Evolutionary conservation across 2,797 vertebrate genomes (phyloP).

Genomic region (Galaxias olidus): DNA sequence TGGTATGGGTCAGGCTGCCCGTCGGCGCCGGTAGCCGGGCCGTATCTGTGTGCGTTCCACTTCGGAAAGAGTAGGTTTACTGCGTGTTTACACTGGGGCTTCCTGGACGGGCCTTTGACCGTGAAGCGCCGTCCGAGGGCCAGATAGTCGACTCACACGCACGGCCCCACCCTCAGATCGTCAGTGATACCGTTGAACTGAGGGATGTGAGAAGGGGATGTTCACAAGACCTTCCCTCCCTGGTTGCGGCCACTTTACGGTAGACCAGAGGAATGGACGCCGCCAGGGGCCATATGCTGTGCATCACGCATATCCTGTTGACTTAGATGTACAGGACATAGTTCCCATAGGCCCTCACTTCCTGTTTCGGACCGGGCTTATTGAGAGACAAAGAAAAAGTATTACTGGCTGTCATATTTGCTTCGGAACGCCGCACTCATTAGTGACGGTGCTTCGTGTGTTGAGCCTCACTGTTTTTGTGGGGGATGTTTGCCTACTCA

Average conservation of each 20-base stretch:
- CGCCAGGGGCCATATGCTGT: conserved; percentile 7
- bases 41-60: conserved; percentile 13
- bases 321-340: conserved; percentile 47
- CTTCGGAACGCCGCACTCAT: neutral
- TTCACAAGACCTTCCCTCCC: conserved; percentile 23
- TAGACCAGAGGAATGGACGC: conserved; percentile 31
- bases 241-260: conserved; percentile 16
- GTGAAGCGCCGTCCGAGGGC: conserved; percentile 43
- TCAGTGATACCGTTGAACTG: conserved; percentile 54
- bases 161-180: conserved; percentile 41
- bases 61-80: conserved; percentile 21
- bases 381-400: neutral
- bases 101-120: conserved; percentile 51
- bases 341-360: conserved; percentile 57
- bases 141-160: conserved; percentile 58
- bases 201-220: conserved; percentile 25
- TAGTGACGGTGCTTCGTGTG: neutral
- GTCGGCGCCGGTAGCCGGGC: neutral
- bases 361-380: conserved; percentile 36
- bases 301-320: conserved; percentile 62
- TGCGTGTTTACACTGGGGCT: conserved; percentile 57
- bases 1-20: neutral
- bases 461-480: neutral
- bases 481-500: neutral
- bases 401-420: neutral